Percentiles rank a stretch among this genome's conserved stretches.
Evolutionary conservation across 2,113 vertebrate species (phyloP).

Genomic region (Spermophilus dauricus): DNA sequence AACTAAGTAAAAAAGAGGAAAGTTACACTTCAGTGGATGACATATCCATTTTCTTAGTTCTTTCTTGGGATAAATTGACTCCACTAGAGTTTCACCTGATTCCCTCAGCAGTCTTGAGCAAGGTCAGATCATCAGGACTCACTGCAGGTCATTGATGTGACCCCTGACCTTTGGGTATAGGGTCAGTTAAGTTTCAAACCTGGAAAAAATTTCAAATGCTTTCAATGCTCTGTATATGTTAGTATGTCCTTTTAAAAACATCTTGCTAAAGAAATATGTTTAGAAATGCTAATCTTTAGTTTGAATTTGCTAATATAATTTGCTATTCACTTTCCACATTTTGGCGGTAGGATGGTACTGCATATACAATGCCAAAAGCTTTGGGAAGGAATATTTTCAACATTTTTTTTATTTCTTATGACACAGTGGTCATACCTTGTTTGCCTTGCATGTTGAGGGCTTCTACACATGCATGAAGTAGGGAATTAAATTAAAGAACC

Average conservation of each 20-base stretch:
- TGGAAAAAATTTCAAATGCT: slow-evolving; percentile 15
- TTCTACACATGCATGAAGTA: neutral
- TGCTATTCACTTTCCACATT: neutral
- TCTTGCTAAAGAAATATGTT: neutral
- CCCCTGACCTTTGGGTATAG: slow-evolving; percentile 86
- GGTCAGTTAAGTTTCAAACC: slow-evolving; percentile 86
- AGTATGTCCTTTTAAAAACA: neutral
- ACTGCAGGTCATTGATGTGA: slow-evolving; percentile 82
- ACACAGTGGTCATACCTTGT: neutral
- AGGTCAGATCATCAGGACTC: slow-evolving; percentile 83
- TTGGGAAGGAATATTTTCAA: neutral
- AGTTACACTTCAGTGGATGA: neutral
- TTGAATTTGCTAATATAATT: neutral
- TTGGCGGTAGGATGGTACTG: neutral
- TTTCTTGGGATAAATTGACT: slow-evolving; percentile 89
- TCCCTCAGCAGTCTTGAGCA: slow-evolving; percentile 77
- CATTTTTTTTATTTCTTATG: neutral
- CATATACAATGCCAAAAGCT: neutral
- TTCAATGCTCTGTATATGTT: neutral
- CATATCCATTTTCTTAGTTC: slow-evolving; percentile 89
- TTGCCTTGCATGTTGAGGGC: neutral
- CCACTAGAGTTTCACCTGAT: slow-evolving; percentile 89
- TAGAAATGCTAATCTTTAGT: neutral
- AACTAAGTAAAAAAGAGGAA: neutral
- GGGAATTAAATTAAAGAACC: neutral